Evolutionary conservation across 1,140 invertebrate genomes (phyloP).

Genomic region (Drosophila rhopaloa): DNA sequence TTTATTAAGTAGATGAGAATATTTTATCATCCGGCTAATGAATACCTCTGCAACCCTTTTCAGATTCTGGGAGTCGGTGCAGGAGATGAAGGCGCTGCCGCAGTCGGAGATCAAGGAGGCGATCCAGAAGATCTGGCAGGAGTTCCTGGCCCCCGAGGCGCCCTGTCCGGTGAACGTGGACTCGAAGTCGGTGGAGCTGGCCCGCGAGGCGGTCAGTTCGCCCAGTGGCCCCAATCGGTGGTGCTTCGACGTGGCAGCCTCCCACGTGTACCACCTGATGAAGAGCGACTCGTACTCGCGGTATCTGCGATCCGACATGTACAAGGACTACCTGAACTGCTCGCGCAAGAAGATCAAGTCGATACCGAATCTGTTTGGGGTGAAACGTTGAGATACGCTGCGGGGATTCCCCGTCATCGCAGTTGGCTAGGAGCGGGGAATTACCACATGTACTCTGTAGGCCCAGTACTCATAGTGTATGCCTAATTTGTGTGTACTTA

Average conservation of each 20-base stretch:
- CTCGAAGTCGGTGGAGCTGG: slow-evolving; percentile 86
- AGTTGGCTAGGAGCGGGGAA: slow-evolving; percentile 32
- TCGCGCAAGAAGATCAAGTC: slow-evolving; percentile 96
- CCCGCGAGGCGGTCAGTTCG: slow-evolving; percentile 81
- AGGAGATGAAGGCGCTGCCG: slow-evolving; percentile 94
- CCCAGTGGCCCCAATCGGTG: slow-evolving; percentile 91
- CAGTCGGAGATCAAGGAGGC: slow-evolving; percentile 93
- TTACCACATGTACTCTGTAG: slow-evolving; percentile 3
- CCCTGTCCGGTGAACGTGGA: slow-evolving; percentile 99
- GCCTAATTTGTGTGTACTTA: slow-evolving; percentile 30
- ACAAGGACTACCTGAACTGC: slow-evolving; percentile 98
- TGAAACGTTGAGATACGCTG: slow-evolving; percentile 82
- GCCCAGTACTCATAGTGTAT: slow-evolving; percentile 3
- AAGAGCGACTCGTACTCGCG: slow-evolving; percentile 99
- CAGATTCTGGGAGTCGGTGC: slow-evolving; percentile 98
- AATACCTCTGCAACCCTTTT: not conserved
- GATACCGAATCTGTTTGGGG: slow-evolving; percentile 84
- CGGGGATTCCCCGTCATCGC: slow-evolving; percentile 46
- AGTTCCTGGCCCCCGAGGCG: slow-evolving; percentile 97
- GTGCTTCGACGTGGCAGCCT: slow-evolving; percentile 98
- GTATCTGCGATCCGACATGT: slow-evolving; percentile 99
- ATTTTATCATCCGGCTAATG: not conserved
- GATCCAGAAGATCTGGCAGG: slow-evolving; percentile 97
- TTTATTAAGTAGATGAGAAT: too few relatives aligned
- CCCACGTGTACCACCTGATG: slow-evolving; percentile 99